Conservation (phyloP, 2,888 invertebrate genomes). For the Lasius platythorax region DNA sequence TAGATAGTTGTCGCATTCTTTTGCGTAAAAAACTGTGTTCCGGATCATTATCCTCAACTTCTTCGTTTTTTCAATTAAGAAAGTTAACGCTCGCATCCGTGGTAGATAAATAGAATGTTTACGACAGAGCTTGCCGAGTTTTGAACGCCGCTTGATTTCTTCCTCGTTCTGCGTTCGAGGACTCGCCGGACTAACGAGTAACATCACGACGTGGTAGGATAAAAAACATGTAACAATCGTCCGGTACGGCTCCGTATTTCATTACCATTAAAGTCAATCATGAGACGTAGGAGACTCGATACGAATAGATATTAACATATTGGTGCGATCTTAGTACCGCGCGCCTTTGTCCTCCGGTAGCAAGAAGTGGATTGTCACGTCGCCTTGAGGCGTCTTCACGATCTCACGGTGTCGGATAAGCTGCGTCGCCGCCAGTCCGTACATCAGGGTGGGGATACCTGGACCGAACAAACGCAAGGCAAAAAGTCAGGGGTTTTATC, state of each 20-base stretch:
- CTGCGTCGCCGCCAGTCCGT: conserved; percentile 95
- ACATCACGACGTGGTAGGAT: neutral
- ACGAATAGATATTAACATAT: neutral
- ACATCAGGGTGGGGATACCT: conserved; percentile 97
- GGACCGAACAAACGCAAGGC: conserved; percentile 60
- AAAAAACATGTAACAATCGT: conserved; percentile 7
- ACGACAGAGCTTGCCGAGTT: neutral
- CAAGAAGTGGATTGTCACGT: conserved; percentile 94
- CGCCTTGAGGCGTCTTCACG: conserved; percentile 91
- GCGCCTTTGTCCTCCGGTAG: conserved; percentile 96
- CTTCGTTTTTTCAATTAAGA: conserved; percentile 13
- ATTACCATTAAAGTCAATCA: neutral
- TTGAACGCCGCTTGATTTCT: neutral
- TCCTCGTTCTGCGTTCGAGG: neutral
- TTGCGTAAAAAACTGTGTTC: neutral
- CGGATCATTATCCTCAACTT: neutral
- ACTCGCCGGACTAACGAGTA: neutral
- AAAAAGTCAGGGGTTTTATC: conserved; percentile 52
- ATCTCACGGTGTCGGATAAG: conserved; percentile 93
- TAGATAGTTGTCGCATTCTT: neutral
- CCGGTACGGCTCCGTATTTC: neutral
- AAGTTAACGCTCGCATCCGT: neutral
- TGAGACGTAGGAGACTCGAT: neutral
- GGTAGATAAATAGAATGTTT: conserved; percentile 11
- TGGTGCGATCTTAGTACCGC: conserved; percentile 85